These are phyloP conservation scores for Drosophila diplacantha DNA, from an alignment of 2,888 invertebrate genomes.

Conservation along the genomic window DNA sequence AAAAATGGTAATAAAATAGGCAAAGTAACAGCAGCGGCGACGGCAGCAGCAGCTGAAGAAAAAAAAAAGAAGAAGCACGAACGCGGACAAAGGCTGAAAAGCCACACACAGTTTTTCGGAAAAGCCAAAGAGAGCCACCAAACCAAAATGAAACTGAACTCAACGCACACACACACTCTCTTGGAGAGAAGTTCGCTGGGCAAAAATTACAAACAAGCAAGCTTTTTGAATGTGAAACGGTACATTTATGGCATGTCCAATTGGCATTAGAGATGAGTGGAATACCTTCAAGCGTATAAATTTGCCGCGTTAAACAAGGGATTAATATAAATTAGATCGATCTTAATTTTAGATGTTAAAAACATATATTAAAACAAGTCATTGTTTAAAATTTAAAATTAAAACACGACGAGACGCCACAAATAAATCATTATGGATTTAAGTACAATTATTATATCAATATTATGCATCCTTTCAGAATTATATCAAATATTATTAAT, in stretches of 20 bases:
- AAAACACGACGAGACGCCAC: not conserved
- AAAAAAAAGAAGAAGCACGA: constrained; percentile 28
- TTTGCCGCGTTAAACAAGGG: not conserved
- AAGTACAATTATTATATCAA: no score
- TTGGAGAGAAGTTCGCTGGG: constrained; percentile 23
- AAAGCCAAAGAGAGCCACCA: constrained; percentile 53
- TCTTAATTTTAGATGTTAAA: not conserved
- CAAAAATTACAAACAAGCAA: constrained; percentile 60
- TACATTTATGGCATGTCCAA: constrained; percentile 60
- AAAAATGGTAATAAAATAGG: constrained; percentile 71
- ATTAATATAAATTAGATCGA: not conserved
- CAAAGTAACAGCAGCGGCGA: constrained; percentile 60
- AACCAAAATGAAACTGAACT: constrained; percentile 21
- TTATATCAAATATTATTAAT: no score
- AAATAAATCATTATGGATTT: not conserved
- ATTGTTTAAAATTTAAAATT: not conserved
- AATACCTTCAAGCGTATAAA: not conserved
- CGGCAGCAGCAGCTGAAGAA: constrained; percentile 38
- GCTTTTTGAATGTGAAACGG: constrained; percentile 68
- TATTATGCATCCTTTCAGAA: no score
- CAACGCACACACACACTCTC: constrained; percentile 12
- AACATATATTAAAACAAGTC: not conserved
- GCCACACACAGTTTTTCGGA: constrained; percentile 53
- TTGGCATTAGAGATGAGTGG: constrained; percentile 43
- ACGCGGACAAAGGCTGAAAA: constrained; percentile 23